These are phyloP conservation scores for Callosobruchus maculatus DNA, from an alignment of 2,888 invertebrate genomes.

Conservation along the genomic window DNA sequence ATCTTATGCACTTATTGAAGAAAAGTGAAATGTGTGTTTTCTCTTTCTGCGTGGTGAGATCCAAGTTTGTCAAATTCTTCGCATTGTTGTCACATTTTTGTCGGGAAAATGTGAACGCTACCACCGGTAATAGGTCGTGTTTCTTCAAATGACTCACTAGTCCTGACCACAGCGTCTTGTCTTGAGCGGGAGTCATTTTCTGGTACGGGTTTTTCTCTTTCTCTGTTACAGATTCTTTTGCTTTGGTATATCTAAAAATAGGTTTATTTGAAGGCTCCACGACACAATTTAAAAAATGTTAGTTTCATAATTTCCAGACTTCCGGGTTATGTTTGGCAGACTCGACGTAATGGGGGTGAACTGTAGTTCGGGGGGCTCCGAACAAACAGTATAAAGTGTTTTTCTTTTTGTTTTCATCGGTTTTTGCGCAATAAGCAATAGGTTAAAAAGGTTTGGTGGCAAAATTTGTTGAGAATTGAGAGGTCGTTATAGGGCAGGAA, in stretches of 20 bases:
- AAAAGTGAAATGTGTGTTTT: conserved; percentile 81
- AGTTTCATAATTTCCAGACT: too few species aligned
- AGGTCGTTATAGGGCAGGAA: too few species aligned
- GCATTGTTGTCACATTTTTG: conserved; percentile 74
- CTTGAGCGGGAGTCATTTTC: conserved; percentile 58
- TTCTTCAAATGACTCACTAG: conserved; percentile 79
- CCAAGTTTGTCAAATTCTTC: conserved; percentile 55
- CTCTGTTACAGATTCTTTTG: conserved; percentile 32
- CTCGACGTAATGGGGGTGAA: too few species aligned
- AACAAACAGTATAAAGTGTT: too few species aligned
- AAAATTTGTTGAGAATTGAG: too few species aligned
- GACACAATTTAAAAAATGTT: conserved; percentile 1
- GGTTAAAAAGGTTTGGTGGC: too few species aligned
- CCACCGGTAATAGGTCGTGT: conserved; percentile 84
- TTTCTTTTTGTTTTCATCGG: too few species aligned
- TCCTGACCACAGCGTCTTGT: conserved; percentile 78
- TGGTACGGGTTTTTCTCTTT: conserved; percentile 17
- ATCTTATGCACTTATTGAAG: conserved; percentile 75
- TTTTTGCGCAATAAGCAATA: too few species aligned
- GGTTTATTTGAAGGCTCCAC: too few species aligned
- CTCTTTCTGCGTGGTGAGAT: conserved; percentile 81
- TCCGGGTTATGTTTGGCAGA: too few species aligned
- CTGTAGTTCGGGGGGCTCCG: too few species aligned
- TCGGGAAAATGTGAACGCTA: conserved; percentile 90
- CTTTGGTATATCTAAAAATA: conserved; percentile 32